Evolutionary conservation across 1,140 invertebrate species (phyloP).

Genomic region (Lordiphosa stackelbergi): DNA sequence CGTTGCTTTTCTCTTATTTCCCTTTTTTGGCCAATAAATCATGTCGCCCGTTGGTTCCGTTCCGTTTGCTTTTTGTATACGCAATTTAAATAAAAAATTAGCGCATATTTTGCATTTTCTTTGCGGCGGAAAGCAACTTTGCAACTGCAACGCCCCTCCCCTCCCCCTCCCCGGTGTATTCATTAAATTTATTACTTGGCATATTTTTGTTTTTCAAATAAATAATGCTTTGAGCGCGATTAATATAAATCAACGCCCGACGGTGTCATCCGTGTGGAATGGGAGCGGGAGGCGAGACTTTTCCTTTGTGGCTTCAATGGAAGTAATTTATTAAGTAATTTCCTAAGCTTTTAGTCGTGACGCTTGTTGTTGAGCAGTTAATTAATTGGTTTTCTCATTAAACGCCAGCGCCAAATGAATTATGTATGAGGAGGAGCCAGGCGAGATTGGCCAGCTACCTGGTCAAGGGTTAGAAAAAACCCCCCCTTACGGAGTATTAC

Average conservation of each 20-base stretch:
- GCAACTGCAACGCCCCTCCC: constrained; percentile 7
- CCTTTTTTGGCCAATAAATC: constrained; percentile 59
- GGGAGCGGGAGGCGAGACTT: constrained; percentile 32
- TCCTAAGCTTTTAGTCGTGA: constrained; percentile 70
- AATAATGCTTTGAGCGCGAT: constrained; percentile 67
- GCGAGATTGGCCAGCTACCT: not conserved
- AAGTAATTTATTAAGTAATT: constrained; percentile 75
- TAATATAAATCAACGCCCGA: constrained; percentile 71
- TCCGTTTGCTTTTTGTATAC: constrained; percentile 45
- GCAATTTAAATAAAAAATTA: constrained; percentile 66
- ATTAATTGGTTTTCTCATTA: constrained; percentile 73
- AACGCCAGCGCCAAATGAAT: constrained; percentile 59
- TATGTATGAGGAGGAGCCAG: constrained; percentile 39
- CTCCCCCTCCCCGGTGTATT: constrained; percentile 15
- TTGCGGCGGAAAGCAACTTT: constrained; percentile 1
- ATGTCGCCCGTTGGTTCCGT: constrained; percentile 57
- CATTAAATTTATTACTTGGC: constrained; percentile 68
- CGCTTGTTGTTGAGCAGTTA: constrained; percentile 66
- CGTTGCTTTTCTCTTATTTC: constrained; percentile 26
- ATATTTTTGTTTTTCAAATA: constrained; percentile 61
- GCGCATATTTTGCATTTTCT: constrained; percentile 41
- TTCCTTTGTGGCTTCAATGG: constrained; percentile 69
- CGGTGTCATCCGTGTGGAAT: constrained; percentile 55
- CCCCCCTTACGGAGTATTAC: constrained; percentile 15
- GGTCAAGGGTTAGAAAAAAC: constrained; percentile 8